Percentiles rank a stretch among this genome's conserved stretches.
phyloP scores from a whole-genome alignment of 37 sponge, comb jelly and placozoan genomes.

The Spongilla lacustris region DNA sequence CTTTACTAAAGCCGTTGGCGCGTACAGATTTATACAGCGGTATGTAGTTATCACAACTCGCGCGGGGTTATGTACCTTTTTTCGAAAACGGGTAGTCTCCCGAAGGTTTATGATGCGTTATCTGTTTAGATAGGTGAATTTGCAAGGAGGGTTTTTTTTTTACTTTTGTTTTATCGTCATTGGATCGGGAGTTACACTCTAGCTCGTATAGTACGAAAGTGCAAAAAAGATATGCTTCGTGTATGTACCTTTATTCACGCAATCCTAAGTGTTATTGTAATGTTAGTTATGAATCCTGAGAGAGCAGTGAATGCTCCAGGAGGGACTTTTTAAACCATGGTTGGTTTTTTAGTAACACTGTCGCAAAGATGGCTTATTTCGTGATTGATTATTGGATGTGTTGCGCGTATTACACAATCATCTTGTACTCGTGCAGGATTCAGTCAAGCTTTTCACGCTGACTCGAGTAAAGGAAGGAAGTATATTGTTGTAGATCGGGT shows the following conservation, averaged over 20 bases:
- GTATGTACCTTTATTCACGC: not conserved
- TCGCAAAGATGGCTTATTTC: no score
- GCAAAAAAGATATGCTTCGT: not conserved
- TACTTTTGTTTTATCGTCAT: not conserved
- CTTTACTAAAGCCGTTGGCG: not conserved
- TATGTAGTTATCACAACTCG: not conserved
- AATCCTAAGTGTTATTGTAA: not conserved
- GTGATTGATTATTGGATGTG: no score
- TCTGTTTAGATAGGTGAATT: not conserved
- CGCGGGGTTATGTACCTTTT: not conserved
- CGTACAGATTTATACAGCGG: not conserved
- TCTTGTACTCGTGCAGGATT: no score
- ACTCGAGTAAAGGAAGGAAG: no score
- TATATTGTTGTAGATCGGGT: no score
- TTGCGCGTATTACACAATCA: no score
- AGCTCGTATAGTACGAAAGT: not conserved
- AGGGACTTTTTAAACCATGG: not conserved
- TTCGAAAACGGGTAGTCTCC: not conserved
- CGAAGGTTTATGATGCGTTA: not conserved
- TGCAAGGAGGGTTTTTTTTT: not conserved
- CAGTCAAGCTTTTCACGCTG: no score
- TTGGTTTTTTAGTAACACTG: no score
- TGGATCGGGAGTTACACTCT: not conserved
- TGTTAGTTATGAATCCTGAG: not conserved
- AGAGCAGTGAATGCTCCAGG: not conserved